Evolutionary conservation across 1,140 invertebrate genomes (phyloP).

Genomic region (Hypothenemus hampei): DNA sequence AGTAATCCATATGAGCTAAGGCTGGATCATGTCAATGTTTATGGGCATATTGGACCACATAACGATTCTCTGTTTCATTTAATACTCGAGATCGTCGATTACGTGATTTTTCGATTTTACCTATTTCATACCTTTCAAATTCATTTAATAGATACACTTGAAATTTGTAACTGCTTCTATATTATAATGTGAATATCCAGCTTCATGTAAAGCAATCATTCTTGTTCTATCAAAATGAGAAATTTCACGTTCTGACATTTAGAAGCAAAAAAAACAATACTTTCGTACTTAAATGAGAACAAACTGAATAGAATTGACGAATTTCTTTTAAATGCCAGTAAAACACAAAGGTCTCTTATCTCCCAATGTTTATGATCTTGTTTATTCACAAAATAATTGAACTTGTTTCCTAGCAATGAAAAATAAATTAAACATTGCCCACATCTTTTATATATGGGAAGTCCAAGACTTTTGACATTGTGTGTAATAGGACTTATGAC

Average conservation of each 20-base stretch:
- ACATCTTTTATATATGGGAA: too few species aligned
- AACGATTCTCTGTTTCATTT: conserved; percentile 5
- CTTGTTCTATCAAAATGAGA: not conserved
- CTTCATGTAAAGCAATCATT: conserved; percentile 5
- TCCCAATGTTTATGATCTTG: not conserved
- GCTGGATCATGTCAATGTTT: too few species aligned
- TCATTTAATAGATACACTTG: conserved; percentile 2
- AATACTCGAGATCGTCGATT: not conserved
- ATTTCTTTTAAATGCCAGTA: not conserved
- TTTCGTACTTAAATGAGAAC: not conserved
- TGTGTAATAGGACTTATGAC: too few species aligned
- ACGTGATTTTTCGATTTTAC: not conserved
- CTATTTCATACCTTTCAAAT: conserved; percentile 1
- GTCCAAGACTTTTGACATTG: too few species aligned
- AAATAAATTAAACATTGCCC: not conserved
- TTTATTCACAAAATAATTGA: conserved; percentile 1
- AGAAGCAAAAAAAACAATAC: not conserved
- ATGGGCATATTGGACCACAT: conserved; percentile 9
- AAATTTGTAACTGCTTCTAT: not conserved
- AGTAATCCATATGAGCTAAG: not conserved
- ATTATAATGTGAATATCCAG: conserved; percentile 5
- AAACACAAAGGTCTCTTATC: not conserved
- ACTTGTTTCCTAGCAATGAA: conserved; percentile 1
- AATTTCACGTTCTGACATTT: conserved; percentile 4
- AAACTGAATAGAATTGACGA: not conserved